phyloP scores from a whole-genome alignment of 1,140 invertebrate species.

The Zaprionus lachaisei region DNA sequence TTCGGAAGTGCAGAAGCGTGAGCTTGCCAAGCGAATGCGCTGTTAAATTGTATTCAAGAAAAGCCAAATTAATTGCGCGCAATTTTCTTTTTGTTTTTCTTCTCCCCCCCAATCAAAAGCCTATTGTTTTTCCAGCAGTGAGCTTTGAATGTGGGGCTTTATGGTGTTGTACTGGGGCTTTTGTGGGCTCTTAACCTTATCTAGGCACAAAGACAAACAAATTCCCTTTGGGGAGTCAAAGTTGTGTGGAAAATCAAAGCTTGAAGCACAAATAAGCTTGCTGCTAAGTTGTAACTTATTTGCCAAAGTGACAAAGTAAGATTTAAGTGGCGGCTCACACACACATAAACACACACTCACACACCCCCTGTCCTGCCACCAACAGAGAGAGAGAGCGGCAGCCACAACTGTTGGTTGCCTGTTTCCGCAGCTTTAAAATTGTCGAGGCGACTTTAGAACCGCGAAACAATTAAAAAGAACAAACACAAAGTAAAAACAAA shows the following conservation, averaged over 20 bases:
- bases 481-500: conserved; percentile 47
- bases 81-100: conserved; percentile 5
- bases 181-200: conserved; percentile 27
- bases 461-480: conserved; percentile 71
- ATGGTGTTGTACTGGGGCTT: conserved; percentile 25
- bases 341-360: not conserved
- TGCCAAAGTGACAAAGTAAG: conserved; percentile 31
- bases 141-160: conserved; percentile 11
- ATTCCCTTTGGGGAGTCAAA: not conserved
- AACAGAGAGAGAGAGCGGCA: too few relatives aligned
- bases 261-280: conserved; percentile 37
- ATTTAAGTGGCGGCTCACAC: conserved; percentile 11
- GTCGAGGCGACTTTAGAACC: conserved; percentile 41
- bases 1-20: conserved; percentile 58
- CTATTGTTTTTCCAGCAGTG: conserved; percentile 15
- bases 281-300: conserved; percentile 36
- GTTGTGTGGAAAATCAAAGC: conserved; percentile 47
- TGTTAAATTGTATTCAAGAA: conserved; percentile 2
- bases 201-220: conserved; percentile 33
- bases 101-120: conserved; percentile 1
- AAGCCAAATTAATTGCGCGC: conserved; percentile 24
- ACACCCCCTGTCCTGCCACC: too few relatives aligned
- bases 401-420: conserved; percentile 3
- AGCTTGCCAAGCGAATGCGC: conserved; percentile 26
- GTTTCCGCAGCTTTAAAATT: conserved; percentile 20